These are phyloP conservation scores for Neoarius graeffei DNA, from an alignment of 2,113 vertebrate species.

Conservation along the genomic window DNA sequence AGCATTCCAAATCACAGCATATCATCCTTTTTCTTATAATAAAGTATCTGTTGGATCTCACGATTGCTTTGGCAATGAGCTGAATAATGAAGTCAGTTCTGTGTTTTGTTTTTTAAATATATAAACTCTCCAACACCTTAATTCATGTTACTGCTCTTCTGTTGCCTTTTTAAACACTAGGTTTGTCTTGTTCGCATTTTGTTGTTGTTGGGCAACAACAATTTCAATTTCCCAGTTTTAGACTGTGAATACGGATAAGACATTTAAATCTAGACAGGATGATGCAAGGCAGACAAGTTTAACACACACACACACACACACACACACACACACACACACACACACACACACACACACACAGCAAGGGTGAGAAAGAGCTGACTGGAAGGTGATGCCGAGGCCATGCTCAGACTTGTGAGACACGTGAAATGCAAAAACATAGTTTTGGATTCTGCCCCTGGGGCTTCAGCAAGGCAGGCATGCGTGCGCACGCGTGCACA, in stretches of 20 bases:
- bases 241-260: neutral
- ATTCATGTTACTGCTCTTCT: neutral
- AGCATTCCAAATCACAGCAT: neutral
- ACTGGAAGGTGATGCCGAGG: conserved; percentile 57
- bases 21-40: neutral
- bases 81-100: neutral
- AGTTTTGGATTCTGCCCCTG: conserved; percentile 65
- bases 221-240: neutral
- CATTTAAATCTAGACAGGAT: neutral
- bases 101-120: neutral
- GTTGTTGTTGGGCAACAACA: neutral
- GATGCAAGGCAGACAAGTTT: conserved; percentile 9
- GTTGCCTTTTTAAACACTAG: neutral
- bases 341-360: no score
- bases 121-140: neutral
- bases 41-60: neutral
- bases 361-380: conserved; percentile 56
- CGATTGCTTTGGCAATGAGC: neutral
- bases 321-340: no score
- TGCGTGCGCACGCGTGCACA: neutral
- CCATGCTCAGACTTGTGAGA: conserved; percentile 78
- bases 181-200: neutral
- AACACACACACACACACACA: neutral
- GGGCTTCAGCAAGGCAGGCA: conserved; percentile 57
- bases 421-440: conserved; percentile 68